Percentiles rank a stretch among this genome's conserved stretches.
These are phyloP conservation scores for Mobula birostris DNA, from an alignment of 2,113 vertebrate genomes.

Conservation along the genomic window DNA sequence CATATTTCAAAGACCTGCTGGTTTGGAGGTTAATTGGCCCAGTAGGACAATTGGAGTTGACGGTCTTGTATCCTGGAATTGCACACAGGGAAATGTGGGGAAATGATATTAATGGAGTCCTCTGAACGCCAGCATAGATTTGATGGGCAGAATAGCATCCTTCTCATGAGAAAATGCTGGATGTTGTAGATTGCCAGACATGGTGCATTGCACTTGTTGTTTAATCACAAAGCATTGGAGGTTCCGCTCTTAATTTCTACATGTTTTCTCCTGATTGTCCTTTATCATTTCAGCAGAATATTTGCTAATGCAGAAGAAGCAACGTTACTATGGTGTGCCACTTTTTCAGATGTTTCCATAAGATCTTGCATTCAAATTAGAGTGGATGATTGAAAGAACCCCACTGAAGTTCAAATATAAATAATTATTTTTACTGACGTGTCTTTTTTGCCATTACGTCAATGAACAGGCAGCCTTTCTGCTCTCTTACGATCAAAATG, in stretches of 20 bases:
- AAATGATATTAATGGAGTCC: too few species aligned
- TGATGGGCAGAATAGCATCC: too few species aligned
- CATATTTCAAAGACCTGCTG: too few species aligned
- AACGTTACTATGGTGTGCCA: too few species aligned
- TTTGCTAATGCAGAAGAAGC: not conserved
- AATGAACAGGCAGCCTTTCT: constrained; percentile 80
- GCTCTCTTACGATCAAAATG: constrained; percentile 94
- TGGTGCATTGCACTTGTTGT: not conserved
- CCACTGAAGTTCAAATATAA: not conserved
- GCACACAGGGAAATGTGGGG: too few species aligned
- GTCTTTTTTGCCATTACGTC: constrained; percentile 36
- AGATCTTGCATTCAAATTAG: not conserved
- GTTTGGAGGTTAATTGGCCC: too few species aligned
- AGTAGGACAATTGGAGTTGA: too few species aligned
- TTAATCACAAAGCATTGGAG: not conserved
- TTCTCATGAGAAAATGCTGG: too few species aligned
- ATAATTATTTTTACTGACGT: constrained; percentile 37
- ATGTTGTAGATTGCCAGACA: not conserved
- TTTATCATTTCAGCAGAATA: not conserved
- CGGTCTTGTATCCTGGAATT: too few species aligned
- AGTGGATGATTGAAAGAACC: not conserved
- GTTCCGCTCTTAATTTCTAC: not conserved
- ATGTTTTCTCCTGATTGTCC: not conserved
- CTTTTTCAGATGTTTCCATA: not conserved
- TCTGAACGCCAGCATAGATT: too few species aligned